Evolutionary conservation across 2,113 vertebrate genomes (phyloP), one percentile per base, ranked within the genome.

Genomic region (Platycercus adscitus): DNA sequence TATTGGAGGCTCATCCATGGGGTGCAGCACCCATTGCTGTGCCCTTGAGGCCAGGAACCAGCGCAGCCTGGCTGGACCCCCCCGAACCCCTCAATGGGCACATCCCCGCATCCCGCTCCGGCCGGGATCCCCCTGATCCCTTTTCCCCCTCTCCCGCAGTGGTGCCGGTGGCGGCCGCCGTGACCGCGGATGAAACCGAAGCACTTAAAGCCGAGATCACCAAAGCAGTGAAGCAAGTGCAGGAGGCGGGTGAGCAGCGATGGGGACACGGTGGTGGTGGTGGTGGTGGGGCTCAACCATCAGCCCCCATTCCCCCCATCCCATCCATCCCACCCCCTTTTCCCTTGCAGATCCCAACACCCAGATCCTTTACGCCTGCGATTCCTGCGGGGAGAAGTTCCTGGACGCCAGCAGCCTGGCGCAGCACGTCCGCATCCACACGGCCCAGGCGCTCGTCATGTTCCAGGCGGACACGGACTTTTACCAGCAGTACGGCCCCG

Each of bases 341-440:
- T 9, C 47, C 26, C 26, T 64, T 26, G 18, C 98, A 99, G 99
- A 99, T 91, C 99, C 99, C 92, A 99, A 99, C 98, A 99, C 99
- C 1, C 99, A 99, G 96, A 99, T 99, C 96, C 98, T 99, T 24
- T 99, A 99, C 0, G 99, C 99, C 35, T 99, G 99, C 17, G 99
- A 99, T 84, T 99, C 99, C 4, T 99, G 99, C 12, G 99, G 99
- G 8, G 99, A 99, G 87, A 99, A 99, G 92, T 99, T 99, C 95
- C 93, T 99, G 97, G 99, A 99, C 1, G 99, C 99, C 79, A 98
- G 94, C 95, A 99, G 99, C 89, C 96, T 99, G 78, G 99, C 99
- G 1, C 99, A 99, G 97, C 99, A 99, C 2, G 99, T 99, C 17
- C 99, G 99, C 86, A 99, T 99, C 96, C 99, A 99, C 98, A 99